A percentile compares a stretch with the other conserved stretches of the same genome.
These are phyloP conservation scores for Phrynocephalus vlangalii DNA, from an alignment of 2,797 vertebrate species.

Conservation along the genomic window DNA sequence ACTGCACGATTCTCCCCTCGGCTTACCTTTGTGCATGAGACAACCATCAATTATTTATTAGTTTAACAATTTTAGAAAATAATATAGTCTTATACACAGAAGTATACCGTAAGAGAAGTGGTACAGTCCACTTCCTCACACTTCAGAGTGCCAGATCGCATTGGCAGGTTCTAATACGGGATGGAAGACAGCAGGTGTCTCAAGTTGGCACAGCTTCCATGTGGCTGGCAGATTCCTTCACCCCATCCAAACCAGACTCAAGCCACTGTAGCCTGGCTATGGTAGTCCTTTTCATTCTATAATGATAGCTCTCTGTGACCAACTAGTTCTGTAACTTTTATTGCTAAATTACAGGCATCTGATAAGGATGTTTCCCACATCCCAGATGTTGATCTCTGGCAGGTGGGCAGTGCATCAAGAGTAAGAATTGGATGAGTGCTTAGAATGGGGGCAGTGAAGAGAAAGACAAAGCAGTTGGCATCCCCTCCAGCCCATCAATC, in stretches of 20 bases:
- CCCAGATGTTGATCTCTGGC: constrained; percentile 59
- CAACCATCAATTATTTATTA: too few species aligned
- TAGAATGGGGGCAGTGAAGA: background rate
- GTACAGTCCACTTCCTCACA: too few species aligned
- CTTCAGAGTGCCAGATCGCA: too few species aligned
- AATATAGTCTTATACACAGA: too few species aligned
- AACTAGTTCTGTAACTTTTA: constrained; percentile 54
- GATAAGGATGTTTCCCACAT: background rate
- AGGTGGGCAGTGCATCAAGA: constrained; percentile 38
- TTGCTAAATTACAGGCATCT: constrained; percentile 63
- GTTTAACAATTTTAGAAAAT: too few species aligned
- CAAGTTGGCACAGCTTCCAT: background rate
- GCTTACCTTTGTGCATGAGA: too few species aligned
- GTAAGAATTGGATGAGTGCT: constrained; percentile 45
- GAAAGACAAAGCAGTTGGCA: background rate
- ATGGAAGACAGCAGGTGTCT: background rate
- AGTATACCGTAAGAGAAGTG: too few species aligned
- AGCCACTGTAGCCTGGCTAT: constrained; percentile 51
- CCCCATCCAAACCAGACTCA: constrained; percentile 51
- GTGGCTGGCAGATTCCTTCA: constrained; percentile 23
- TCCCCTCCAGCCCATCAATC: too few species aligned
- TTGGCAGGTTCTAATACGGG: too few species aligned
- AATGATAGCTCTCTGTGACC: constrained; percentile 59
- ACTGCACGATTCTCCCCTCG: too few species aligned
- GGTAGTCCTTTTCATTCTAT: constrained; percentile 56